Base-by-base conservation (phyloP, 2,888 invertebrate genomes). In the Melieria crassipennis region DNA sequence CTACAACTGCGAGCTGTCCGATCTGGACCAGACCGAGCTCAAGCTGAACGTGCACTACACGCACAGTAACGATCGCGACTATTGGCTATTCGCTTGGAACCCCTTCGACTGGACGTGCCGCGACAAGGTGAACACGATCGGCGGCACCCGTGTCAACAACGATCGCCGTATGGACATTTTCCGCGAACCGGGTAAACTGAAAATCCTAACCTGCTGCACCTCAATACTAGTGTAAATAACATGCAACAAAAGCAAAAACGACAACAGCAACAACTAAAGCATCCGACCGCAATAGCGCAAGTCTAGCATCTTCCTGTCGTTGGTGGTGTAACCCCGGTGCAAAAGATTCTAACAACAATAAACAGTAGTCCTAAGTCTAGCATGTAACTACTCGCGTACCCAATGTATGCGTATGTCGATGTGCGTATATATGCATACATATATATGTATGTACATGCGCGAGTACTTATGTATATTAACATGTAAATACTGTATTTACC, bases 51-150 rank as follows among this genome's bases (percentile, higher is more conserved):
- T 92, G 0, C 94, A 95, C 82, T 95, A 93, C 78, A 88, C 89
- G 0, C 90, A 91, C 69, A 84, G 85, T 0, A 83, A 83, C 61
- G 92, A 94, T 52, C 86, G 88, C 0, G 90, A 92, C 71, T 91
- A 91, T 77, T 91, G 92, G 89, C 85, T 93, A 45, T 94, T 93
- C 78, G 92, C 94, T 0, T 95, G 94, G 90, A 93, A 94, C 80
- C 90, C 93, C 60, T 91, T 92, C 77, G 93, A 94, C 81, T 91
- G 92, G 13, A 89, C 91, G 43, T 95, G 95, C 74, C 85, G 87
- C 7, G 87, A 87, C 75, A 86, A 87, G 78, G 85, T 87, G 58
- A 86, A 85, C 72, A 87, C 87, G 1, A 85, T 87, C 52, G 87
- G 87, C 13, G 87, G 87, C 13, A 83, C 84, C 13, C 83, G 87